Base-by-base conservation (phyloP, 2,113 vertebrate species). In the Mixornis gularis region DNA sequence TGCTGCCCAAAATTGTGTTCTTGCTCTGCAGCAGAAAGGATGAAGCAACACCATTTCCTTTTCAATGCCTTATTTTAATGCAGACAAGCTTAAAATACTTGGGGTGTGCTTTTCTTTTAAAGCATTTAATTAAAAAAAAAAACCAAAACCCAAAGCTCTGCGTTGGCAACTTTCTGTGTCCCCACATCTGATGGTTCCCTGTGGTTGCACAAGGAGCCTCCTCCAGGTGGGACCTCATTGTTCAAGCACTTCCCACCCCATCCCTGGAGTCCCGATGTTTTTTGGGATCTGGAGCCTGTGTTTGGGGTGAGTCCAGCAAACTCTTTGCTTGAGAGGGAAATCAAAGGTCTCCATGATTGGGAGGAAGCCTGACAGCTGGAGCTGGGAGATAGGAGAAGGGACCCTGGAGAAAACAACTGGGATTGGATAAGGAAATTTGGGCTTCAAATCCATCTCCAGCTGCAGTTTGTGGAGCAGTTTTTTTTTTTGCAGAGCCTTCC, bases 371-470 rank as follows among this genome's bases (percentile, higher is more conserved):
- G 78, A 60, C 52, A 81, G 64, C 86, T 86, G 83, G 69, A 56
- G 72, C 76, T 74, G 92, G 30, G 82, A 70, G 79, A 40, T 26
- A 48, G 81, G 38, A 64, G 55, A 30, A 27, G 62, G 87, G 30
- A 13, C 81, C 70, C 81, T 30, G 52, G 73, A 66, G 89, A 55
- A 51, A 59, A 77, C 87, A 88, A 10, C 91, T 48, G 94, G 82
- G 82, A 25, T 22, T 36, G 72, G 64, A 6, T 30, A 7, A 86
- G 76, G 34, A 74, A 80, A 62, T 79, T 51, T 60, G 66, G 89
- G 80, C 70, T 89, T 79, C 74, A 55, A 58, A 43, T 38, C 69
- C 24, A 3, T 12, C 69, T 68, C 77, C 84, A 51, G 92, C 93
- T 95, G 89, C 71, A 46, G 32, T 68, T 34, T 43, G 55, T 59